Conservation (phyloP, 2,113 vertebrate species). For the Lasiurus borealis region DNA sequence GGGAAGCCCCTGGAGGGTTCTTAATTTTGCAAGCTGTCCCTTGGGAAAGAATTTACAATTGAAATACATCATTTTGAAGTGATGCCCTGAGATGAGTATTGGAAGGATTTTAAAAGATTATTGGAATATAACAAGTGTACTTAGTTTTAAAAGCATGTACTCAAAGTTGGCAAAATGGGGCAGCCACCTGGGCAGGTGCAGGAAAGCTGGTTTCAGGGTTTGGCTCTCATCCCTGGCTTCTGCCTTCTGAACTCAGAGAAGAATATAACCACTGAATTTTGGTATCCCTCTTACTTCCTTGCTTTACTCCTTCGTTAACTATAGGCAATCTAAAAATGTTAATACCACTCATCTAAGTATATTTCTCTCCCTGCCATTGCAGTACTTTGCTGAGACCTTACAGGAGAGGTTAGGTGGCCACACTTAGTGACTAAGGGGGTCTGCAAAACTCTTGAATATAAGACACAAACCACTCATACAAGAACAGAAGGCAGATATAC, state of each 20-base stretch:
- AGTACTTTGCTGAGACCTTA: background rate
- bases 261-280: background rate
- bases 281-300: background rate
- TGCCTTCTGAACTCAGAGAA: background rate
- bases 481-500: background rate
- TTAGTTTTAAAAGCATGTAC: conserved; percentile 2
- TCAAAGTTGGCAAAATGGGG: background rate
- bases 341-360: background rate
- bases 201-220: background rate
- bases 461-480: background rate
- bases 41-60: background rate
- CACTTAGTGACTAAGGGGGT: background rate
- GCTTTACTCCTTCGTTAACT: background rate
- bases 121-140: background rate
- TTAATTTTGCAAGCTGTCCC: conserved; percentile 2
- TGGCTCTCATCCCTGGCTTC: background rate
- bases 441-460: background rate
- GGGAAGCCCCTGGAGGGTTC: background rate
- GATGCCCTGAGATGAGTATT: background rate
- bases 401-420: background rate
- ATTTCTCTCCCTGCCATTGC: background rate
- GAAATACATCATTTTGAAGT: conserved; percentile 42
- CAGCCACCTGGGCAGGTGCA: background rate
- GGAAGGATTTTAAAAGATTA: background rate
- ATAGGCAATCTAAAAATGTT: background rate